Evolutionary conservation across 2,113 vertebrate genomes (phyloP).

Genomic region (Rhabdornis inornatus): DNA sequence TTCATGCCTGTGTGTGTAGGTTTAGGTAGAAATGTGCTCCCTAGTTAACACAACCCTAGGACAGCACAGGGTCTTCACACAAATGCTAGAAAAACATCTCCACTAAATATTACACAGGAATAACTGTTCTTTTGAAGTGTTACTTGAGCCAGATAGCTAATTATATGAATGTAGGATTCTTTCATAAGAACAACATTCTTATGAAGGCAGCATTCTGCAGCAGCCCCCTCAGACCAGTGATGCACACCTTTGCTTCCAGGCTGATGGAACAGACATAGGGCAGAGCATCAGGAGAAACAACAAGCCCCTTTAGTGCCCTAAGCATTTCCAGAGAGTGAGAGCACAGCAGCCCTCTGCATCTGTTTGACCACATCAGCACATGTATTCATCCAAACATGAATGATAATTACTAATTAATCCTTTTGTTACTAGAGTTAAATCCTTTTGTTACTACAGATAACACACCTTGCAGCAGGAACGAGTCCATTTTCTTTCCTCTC

Average conservation of each 20-base stretch:
- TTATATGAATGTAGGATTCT: not conserved
- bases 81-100: not conserved
- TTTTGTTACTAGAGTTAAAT: not conserved
- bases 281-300: not conserved
- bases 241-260: not conserved
- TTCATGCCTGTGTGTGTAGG: not conserved
- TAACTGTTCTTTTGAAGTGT: not conserved
- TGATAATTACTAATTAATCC: not conserved
- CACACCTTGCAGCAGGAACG: not conserved
- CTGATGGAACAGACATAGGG: not conserved
- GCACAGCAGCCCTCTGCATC: not conserved
- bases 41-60: not conserved
- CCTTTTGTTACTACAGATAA: not conserved
- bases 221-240: not conserved
- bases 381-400: not conserved
- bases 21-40: not conserved
- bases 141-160: not conserved
- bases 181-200: not conserved
- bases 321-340: not conserved
- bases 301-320: not conserved
- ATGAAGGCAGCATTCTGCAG: not conserved
- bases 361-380: not conserved
- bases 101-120: not conserved
- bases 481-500: not conserved
- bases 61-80: not conserved